These are phyloP conservation scores for Dascillus cervinus DNA, from an alignment of 2,888 invertebrate species.

Conservation along the genomic window DNA sequence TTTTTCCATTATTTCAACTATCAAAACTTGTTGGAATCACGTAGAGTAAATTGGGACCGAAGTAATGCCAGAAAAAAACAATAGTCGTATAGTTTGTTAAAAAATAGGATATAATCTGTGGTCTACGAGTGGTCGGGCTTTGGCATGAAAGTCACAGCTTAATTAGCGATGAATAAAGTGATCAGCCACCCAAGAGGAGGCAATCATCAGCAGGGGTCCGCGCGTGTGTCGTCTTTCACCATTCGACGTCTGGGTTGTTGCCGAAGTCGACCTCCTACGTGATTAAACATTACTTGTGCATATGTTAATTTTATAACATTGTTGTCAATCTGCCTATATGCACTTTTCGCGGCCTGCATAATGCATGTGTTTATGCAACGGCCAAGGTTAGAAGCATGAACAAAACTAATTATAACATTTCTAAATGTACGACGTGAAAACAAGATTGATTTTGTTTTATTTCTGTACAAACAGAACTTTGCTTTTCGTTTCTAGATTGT, in stretches of 20 bases:
- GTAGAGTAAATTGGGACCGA: too few species aligned
- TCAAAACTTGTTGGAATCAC: too few species aligned
- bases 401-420: too few species aligned
- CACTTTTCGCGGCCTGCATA: constrained; percentile 6
- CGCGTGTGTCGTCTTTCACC: constrained; percentile 16
- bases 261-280: constrained; percentile 3
- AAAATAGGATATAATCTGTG: too few species aligned
- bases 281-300: constrained; percentile 4
- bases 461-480: constrained; percentile 1
- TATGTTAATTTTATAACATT: too few species aligned
- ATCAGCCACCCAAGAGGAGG: constrained; percentile 22
- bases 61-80: too few species aligned
- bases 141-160: constrained; percentile 14
- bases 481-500: constrained; percentile 2
- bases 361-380: constrained; percentile 4
- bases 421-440: too few species aligned
- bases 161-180: constrained; percentile 25
- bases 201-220: constrained; percentile 22
- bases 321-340: too few species aligned
- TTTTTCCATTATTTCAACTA: too few species aligned
- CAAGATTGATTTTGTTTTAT: constrained; percentile 3
- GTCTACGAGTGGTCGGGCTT: too few species aligned
- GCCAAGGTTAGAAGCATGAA: constrained; percentile 7
- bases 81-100: too few species aligned
- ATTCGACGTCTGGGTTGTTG: constrained; percentile 5